These are phyloP conservation scores for Brachionus sp. DNA, from an alignment of 1,140 invertebrate genomes.

Conservation along the genomic window DNA sequence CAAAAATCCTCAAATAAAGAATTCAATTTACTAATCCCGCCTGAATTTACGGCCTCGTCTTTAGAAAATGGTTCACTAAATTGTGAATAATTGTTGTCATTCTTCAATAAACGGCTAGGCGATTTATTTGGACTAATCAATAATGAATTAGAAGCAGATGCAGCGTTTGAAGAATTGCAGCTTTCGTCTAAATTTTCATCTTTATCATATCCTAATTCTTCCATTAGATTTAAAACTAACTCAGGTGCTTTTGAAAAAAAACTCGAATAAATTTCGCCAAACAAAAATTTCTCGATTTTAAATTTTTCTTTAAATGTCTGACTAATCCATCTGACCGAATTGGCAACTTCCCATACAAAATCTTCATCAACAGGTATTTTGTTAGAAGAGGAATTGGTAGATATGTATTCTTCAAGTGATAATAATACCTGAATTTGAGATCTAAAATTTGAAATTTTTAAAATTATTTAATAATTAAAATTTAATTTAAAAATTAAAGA, in stretches of 20 bases:
- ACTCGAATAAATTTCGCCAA: neutral
- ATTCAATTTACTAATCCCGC: neutral
- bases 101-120: neutral
- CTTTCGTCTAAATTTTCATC: slow-evolving; percentile 35
- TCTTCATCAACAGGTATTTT: slow-evolving; percentile 27
- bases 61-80: slow-evolving; percentile 3
- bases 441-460: neutral
- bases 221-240: slow-evolving; percentile 21
- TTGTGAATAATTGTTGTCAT: slow-evolving; percentile 34
- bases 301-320: slow-evolving; percentile 39
- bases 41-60: neutral
- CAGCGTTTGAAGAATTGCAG: neutral
- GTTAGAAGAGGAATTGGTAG: neutral
- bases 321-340: slow-evolving; percentile 31
- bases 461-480: neutral
- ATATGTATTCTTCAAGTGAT: slow-evolving; percentile 8
- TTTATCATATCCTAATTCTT: slow-evolving; percentile 44
- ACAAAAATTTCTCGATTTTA: slow-evolving; percentile 36
- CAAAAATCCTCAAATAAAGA: slow-evolving; percentile 22
- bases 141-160: neutral
- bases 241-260: neutral
- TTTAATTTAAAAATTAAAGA: neutral
- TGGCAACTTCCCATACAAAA: slow-evolving; percentile 39
- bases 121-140: slow-evolving; percentile 7
- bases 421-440: slow-evolving; percentile 38